Percentiles rank a stretch among this genome's conserved stretches.
Conservation (phyloP, 2,888 invertebrate genomes). For the Trichogramma dendrolimi region DNA sequence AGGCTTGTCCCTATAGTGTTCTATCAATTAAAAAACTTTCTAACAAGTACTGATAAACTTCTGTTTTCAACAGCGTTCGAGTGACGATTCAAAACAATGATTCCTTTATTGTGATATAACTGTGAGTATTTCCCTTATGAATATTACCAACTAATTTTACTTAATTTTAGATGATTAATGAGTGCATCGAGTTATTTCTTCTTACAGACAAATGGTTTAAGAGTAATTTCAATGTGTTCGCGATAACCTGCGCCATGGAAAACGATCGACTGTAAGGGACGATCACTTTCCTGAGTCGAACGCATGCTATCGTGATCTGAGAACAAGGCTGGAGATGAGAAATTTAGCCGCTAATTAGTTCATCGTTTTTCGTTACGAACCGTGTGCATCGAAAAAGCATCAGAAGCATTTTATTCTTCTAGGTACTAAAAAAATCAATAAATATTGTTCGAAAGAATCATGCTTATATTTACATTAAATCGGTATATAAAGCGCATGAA, state of each 20-base stretch:
- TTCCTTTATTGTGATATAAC: slow-evolving; percentile 52
- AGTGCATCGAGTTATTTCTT: slow-evolving; percentile 19
- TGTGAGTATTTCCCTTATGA: slow-evolving; percentile 41
- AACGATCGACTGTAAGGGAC: slow-evolving; percentile 31
- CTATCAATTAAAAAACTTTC: background rate
- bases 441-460: slow-evolving; percentile 12
- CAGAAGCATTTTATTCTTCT: slow-evolving; percentile 14
- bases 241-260: slow-evolving; percentile 38
- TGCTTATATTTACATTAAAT: slow-evolving; percentile 11
- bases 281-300: slow-evolving; percentile 5
- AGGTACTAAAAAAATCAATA: slow-evolving; percentile 19
- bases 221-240: slow-evolving; percentile 46
- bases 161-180: background rate
- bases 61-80: slow-evolving; percentile 45
- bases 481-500: too few relatives aligned
- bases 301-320: slow-evolving; percentile 25
- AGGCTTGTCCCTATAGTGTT: background rate
- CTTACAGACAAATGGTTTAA: slow-evolving; percentile 46
- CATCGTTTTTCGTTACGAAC: slow-evolving; percentile 37
- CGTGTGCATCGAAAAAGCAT: slow-evolving; percentile 28
- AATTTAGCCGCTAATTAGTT: slow-evolving; percentile 31
- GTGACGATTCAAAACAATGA: slow-evolving; percentile 49
- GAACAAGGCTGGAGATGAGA: slow-evolving; percentile 18
- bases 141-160: slow-evolving; percentile 10
- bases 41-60: background rate